Conservation (phyloP, 2,888 invertebrate genomes). For the Acronicta aceris region DNA sequence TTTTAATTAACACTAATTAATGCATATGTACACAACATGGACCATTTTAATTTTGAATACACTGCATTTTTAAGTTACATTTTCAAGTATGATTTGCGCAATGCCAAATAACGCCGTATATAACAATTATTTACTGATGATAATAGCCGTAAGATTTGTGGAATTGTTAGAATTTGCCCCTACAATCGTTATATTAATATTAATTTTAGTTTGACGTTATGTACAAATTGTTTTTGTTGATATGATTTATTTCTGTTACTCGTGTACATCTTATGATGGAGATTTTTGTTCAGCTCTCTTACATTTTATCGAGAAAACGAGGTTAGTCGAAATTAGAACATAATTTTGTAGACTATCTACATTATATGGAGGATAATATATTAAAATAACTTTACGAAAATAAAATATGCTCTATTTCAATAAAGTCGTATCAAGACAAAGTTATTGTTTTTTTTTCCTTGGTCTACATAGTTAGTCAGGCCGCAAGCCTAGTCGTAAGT, state of each 20-base stretch:
- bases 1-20: background rate
- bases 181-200: constrained; percentile 36
- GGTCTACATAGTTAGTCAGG: background rate
- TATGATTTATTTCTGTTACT: constrained; percentile 55
- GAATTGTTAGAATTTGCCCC: constrained; percentile 35
- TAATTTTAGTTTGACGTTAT: constrained; percentile 49
- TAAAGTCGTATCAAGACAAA: constrained; percentile 37
- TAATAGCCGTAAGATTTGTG: constrained; percentile 21
- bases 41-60: constrained; percentile 17
- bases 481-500: too few species aligned
- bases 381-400: constrained; percentile 26
- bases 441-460: constrained; percentile 9
- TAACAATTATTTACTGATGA: constrained; percentile 24
- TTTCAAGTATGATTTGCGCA: constrained; percentile 8
- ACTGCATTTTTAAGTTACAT: constrained; percentile 9
- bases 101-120: constrained; percentile 8
- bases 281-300: constrained; percentile 35
- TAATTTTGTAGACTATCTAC: constrained; percentile 19
- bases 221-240: constrained; percentile 58
- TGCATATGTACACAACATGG: constrained; percentile 6
- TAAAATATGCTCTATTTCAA: constrained; percentile 45
- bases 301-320: constrained; percentile 15
- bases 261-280: constrained; percentile 11
- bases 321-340: constrained; percentile 20
- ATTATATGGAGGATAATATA: constrained; percentile 5